Evolutionary conservation across 2,113 vertebrate genomes (phyloP), one percentile per base, ranked within the genome.

Genomic region (Sebastes fasciatus): DNA sequence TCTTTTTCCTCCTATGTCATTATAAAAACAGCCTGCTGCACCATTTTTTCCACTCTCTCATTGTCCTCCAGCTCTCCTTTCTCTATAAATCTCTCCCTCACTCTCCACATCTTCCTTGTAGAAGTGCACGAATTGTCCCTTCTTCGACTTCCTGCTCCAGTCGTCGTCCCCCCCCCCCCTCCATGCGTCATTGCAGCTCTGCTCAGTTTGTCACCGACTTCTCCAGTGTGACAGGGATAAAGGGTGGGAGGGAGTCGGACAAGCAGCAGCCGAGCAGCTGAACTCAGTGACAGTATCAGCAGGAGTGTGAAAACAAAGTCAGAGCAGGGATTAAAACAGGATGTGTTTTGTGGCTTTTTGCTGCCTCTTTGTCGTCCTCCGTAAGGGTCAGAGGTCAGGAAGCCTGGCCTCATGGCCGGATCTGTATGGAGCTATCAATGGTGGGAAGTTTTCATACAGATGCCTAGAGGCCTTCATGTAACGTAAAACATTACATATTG

Each of bases 291-390:
- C 49, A 2, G 10, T 58, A 45, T 77, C 77, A 78, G 84, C 66
- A 40, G 48, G 63, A 34, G 43, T 45, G 52, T 61, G 69, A 79
- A 84, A 76, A 74, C 75, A 71, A 69, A 74, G 52, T 77, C 62
- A 11, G 51, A n/a, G 8, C 10, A 16, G 74, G 70, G 82, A 82
- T 74, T 79, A 9, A 79, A 79, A 88, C 91, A 86, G 92, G 88
- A 90, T 79, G 85, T 86, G 75, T 77, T 76, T 42, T 61, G 61
- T 74, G 48, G 43, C 19, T n/a, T 75, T 64, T 21, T 58, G 57
- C 66, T 63, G 63, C 79, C 60, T 89, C 71, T 68, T 79, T 85
- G 77, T 91, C 55, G 61, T 34, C n/a, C 34, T 58, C 26, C 2
- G 0, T 1, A 19, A 55, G 46, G 91, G 85, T 88, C 83, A 82